Conservation (phyloP, 1,140 invertebrate genomes). For the Trinorchestia longiramus region DNA sequence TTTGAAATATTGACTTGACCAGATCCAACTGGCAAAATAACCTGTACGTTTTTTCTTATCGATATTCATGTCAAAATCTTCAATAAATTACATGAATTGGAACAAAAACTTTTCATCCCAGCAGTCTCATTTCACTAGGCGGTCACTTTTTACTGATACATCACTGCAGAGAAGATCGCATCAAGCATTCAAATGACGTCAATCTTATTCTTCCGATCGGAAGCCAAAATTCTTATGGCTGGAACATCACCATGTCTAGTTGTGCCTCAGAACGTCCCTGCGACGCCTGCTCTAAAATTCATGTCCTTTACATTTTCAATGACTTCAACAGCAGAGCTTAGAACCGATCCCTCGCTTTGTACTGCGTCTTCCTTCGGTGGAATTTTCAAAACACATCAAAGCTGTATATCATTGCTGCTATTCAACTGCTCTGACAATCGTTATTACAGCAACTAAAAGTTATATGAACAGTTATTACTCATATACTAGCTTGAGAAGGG, state of each 20-base stretch:
- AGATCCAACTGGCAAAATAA: no score
- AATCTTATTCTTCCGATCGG: not conserved
- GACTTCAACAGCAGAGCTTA: not conserved
- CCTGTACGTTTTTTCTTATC: no score
- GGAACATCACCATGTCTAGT: not conserved
- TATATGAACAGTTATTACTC: not conserved
- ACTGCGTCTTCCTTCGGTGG: not conserved
- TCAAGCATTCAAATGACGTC: not conserved
- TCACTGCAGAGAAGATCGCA: not conserved
- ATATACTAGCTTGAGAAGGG: not conserved
- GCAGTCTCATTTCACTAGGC: not conserved
- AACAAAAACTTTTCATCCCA: not conserved
- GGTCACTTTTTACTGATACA: no score
- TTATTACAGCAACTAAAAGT: not conserved
- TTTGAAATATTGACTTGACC: no score
- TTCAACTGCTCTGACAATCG: not conserved
- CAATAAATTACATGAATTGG: no score
- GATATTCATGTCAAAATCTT: no score
- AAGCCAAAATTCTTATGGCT: not conserved
- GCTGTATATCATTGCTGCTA: no score
- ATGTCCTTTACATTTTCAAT: not conserved
- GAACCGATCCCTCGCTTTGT: not conserved
- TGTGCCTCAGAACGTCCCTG: no score
- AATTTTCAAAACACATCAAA: not conserved
- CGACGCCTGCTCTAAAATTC: not conserved